These are phyloP conservation scores for Nasua narica DNA, from an alignment of 2,797 vertebrate species.

Conservation along the genomic window DNA sequence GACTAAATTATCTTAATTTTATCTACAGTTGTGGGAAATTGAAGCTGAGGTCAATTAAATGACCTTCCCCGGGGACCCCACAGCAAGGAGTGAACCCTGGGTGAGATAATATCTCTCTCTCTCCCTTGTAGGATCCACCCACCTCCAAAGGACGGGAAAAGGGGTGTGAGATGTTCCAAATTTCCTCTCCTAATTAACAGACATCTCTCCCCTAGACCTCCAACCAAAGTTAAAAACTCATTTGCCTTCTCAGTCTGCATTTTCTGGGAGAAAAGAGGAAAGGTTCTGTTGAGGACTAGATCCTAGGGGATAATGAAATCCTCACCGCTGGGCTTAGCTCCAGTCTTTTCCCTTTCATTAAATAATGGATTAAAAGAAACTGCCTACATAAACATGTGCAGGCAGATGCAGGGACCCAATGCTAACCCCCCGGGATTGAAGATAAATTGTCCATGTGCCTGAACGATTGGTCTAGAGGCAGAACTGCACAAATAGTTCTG, in stretches of 20 bases:
- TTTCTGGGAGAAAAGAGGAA: neutral
- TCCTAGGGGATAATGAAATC: neutral
- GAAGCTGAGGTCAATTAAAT: neutral
- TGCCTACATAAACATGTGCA: neutral
- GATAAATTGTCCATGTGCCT: neutral
- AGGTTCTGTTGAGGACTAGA: neutral
- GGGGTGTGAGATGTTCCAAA: neutral
- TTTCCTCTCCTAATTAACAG: neutral
- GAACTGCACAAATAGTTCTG: neutral
- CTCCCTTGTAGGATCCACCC: neutral
- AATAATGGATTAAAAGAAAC: constrained; percentile 11
- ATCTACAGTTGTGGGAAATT: neutral
- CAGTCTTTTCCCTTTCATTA: constrained; percentile 11
- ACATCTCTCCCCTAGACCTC: neutral
- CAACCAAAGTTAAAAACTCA: neutral
- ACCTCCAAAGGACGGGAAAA: neutral
- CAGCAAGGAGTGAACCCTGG: neutral
- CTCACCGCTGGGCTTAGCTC: neutral
- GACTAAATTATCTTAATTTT: neutral
- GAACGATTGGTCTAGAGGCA: neutral
- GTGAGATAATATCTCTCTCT: neutral
- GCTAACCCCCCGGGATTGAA: neutral
- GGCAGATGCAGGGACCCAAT: neutral
- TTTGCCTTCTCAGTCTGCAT: neutral
- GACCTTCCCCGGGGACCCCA: neutral